Base-by-base conservation (phyloP, 1,140 invertebrate species). In the Bombus terrestris region DNA sequence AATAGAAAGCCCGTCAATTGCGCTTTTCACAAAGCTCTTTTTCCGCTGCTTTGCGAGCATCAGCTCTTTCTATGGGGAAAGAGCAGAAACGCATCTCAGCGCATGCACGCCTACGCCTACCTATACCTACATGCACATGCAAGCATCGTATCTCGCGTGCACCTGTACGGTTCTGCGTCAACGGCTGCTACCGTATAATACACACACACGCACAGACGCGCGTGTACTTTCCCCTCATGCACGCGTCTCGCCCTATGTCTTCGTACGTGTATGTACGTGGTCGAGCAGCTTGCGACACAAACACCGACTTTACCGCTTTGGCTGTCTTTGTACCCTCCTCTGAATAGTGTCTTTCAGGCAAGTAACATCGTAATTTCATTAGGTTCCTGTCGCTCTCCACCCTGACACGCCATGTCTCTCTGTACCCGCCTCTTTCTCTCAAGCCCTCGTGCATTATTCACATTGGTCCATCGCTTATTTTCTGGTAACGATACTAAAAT, bases 1-100 rank as follows among this genome's bases (percentile, higher is more conserved):
- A 88, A 90, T 90, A 90, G 89, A 80, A 88, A 90, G 89, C 89
- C 86, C 90, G 89, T 90, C 89, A 90, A 88, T 90, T 90, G 89
- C 89, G 89, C 89, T 90, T 90, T 90, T 86, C 89, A 86, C 88
- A 90, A 90, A 90, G 86, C 89, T 83, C 80, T 90, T 86, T 74
- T 83, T 57, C 80, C 78, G 73, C 12, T 28, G 79, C 89, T 90
- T 88, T 90, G 82, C 83, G 75, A 80, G 78, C 62, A 73, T 68
- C 71, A 76, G 86, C 89, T 87, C 59, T 85, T 85, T 68, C 78
- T 75, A 83, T 53, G 57, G 74, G 62, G 78, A 82, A 82, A 90
- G 85, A 85, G 78, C 80, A 79, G 71, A 39, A 43, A 74, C 57
- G 71, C 78, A 74, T 18, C 71, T 28, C 59, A 35, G 72, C 59